Evolutionary conservation across 2,113 vertebrate species (phyloP), one percentile per base, ranked within the genome.

Genomic region (Heterochromis multidens): DNA sequence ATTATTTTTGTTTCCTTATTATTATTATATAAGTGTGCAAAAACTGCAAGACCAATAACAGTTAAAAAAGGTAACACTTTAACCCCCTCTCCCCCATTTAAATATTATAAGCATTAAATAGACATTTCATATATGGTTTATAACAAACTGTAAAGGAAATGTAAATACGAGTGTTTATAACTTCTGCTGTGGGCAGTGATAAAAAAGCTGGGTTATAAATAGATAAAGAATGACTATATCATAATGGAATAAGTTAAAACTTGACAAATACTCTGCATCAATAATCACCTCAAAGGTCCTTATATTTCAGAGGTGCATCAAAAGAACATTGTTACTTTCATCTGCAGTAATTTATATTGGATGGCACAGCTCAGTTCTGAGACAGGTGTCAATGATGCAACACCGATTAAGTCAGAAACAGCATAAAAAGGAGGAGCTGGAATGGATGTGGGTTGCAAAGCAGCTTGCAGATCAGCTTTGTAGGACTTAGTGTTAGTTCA

Each of bases 1-100:
- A 54, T 54, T n/a, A 63, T 93, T 77, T 29, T 77, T 80, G 21
- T 93, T 84, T 82, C 46, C 76, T 90, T 56, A 76, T 87, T 77
- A 82, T 88, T 91, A 79, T 85, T 87, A 88, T 60, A 56, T 37
- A 92, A 85, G 58, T 95, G 93, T 94, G 94, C 91, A 95, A 92
- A 94, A 63, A 61, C 83, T 49, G 90, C 91, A 86, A 91, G 37
- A 91, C 67, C 59, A 81, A 40, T 56, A 61, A 80, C 17, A 60
- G 14, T 81, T 87, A 61, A 77, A 61, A 54, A 85, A 21, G 17
- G 52, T 56, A 81, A 87, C 72, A 70, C 82, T 63, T 88, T 31
- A 74, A 80, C 16, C 74, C 10, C 16, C 19, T 23, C 1, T 5
- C 8, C 9, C 21, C 11, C 54, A 23, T 54, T 52, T 21, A 72